Base-by-base conservation (phyloP, 2,113 vertebrate species). In the Microcebus griseorufus region DNA sequence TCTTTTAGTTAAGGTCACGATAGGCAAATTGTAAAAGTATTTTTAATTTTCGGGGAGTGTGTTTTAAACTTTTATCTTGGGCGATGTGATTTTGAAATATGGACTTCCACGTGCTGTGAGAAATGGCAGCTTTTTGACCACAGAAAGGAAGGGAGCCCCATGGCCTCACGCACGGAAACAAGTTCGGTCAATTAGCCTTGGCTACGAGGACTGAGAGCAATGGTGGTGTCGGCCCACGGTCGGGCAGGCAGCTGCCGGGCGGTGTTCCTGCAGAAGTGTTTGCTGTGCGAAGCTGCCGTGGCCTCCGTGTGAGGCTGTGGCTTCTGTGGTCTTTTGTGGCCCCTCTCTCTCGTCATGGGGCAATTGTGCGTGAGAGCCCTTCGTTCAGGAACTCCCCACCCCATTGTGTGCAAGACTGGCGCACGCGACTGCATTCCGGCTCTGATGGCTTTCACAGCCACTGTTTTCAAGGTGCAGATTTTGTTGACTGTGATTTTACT, bases 141-240 rank as follows among this genome's bases (percentile, higher is more conserved):
- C 1, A 3, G 23, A 4, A 10, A 17, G 25, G 20, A 1, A 17
- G 37, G 8, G 34, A 18, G 42, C 18, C 67, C 7, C 45, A 1
- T 1, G 3, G 16, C 9, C 1, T 12, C 7, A 18, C 5, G 2
- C 4, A 4, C 1, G 2, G 13, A 17, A 34, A 45, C 5, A 0
- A 11, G 7, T 7, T 5, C 62, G 51, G 9, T 3, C 45, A 16
- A 45, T 45, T 45, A 45, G 45, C 45, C 45, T 29, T 45, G 72
- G 39, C 39, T 29, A 16, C 13, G 45, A 75, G 42, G 39, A 75
- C 13, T 16, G 6, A 16, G 45, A 73, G 25, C 25, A 29, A 27
- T 1, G 42, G 39, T 16, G 25, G 72, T 16, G 6, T 29, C 72
- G 29, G 72, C 8, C 72, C 42, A 14, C 25, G 25, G 25, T 14